These are phyloP conservation scores for Sebastes iracundus DNA, from an alignment of 2,797 vertebrate species.

Conservation along the genomic window DNA sequence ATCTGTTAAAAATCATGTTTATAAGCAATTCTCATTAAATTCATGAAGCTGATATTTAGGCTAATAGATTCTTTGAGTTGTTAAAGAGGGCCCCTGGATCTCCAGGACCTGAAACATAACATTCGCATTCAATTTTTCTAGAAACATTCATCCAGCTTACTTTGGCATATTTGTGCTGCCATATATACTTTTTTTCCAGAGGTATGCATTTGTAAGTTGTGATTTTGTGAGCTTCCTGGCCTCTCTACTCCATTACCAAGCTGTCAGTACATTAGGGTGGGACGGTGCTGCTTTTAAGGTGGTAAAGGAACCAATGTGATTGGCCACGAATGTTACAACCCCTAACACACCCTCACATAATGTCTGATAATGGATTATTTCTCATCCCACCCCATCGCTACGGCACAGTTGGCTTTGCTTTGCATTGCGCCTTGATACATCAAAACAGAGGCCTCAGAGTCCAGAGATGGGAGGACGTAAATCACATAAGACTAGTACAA, in stretches of 20 bases:
- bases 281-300: not conserved
- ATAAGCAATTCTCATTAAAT: not conserved
- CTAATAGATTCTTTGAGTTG: not conserved
- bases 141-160: not conserved
- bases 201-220: not conserved
- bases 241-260: not conserved
- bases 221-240: not conserved
- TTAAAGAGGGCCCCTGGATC: not conserved
- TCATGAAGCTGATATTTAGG: not conserved
- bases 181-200: too few species aligned
- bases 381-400: conserved; percentile 23
- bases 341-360: conserved; percentile 30
- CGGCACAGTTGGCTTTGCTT: conserved; percentile 30
- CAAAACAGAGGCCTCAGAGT: conserved; percentile 56
- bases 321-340: conserved; percentile 24
- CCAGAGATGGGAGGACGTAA: conserved; percentile 45
- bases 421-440: conserved; percentile 37
- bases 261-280: conserved; percentile 19
- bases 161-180: not conserved
- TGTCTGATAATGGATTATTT: conserved; percentile 52
- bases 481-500: conserved; percentile 48
- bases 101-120: not conserved
- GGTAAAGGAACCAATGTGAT: conserved; percentile 21
- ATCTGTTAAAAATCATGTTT: not conserved
- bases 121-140: not conserved